Evolutionary conservation across 1,140 invertebrate species (phyloP).

Genomic region (Anagrus nilaparvatae): DNA sequence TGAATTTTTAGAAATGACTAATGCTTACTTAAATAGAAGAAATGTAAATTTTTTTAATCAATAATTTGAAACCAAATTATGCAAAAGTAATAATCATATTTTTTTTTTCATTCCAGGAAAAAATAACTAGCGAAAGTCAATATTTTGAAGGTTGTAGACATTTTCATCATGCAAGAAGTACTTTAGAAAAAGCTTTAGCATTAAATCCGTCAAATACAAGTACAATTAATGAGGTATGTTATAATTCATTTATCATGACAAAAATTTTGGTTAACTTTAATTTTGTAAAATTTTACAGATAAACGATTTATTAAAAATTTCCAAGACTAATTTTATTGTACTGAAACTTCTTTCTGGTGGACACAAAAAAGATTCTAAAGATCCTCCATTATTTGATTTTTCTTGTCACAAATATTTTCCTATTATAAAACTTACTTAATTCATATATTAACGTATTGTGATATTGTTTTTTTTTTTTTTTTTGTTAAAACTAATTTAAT

Average conservation of each 20-base stretch:
- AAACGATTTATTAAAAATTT: constrained; percentile 70
- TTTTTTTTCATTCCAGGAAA: constrained; percentile 25
- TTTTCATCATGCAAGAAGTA: constrained; percentile 80
- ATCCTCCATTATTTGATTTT: constrained; percentile 85
- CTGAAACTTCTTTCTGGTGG: constrained; percentile 83
- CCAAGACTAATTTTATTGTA: constrained; percentile 92
- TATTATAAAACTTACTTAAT: constrained; percentile 62
- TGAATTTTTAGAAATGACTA: constrained; percentile 65
- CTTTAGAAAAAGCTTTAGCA: constrained; percentile 56
- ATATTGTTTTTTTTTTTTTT: constrained; percentile 8
- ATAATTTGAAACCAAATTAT: neutral
- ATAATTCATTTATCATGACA: constrained; percentile 1
- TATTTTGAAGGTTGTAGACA: constrained; percentile 80
- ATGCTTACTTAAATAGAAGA: constrained; percentile 35
- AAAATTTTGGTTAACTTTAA: constrained; percentile 10
- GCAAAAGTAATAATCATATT: neutral
- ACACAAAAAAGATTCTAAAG: constrained; percentile 75
- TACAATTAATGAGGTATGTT: constrained; percentile 67
- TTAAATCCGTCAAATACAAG: constrained; percentile 49
- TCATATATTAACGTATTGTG: constrained; percentile 13
- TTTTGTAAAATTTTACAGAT: constrained; percentile 56
- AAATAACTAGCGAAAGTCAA: constrained; percentile 31
- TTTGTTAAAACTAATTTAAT: too few species aligned
- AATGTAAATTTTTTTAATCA: constrained; percentile 27
- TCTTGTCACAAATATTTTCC: constrained; percentile 81